These are phyloP conservation scores for Eidolon helvum DNA, from an alignment of 2,113 vertebrate species.

Conservation along the genomic window DNA sequence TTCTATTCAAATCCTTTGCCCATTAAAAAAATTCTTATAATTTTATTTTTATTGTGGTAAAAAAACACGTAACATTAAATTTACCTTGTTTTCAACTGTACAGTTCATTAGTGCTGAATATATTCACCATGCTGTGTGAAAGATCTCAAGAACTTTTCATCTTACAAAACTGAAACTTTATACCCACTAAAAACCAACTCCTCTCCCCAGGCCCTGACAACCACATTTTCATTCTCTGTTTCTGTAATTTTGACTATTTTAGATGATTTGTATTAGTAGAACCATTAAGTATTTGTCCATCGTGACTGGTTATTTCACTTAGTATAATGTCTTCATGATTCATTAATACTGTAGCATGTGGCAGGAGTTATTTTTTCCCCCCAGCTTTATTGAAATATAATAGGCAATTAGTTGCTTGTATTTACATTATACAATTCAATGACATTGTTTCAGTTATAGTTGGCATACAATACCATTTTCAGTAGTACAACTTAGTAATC, in stretches of 20 bases:
- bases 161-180: neutral
- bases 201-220: neutral
- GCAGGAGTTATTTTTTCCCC: neutral
- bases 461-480: too few species aligned
- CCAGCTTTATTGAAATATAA: too few species aligned
- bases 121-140: neutral
- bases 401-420: too few species aligned
- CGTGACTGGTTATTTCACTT: neutral
- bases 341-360: neutral
- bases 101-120: neutral
- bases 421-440: too few species aligned
- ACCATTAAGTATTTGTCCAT: neutral
- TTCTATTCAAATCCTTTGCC: neutral
- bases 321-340: neutral
- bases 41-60: neutral
- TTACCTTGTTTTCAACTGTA: neutral
- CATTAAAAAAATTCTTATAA: neutral
- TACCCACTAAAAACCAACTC: neutral
- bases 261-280: neutral
- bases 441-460: too few species aligned
- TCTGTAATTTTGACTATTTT: neutral
- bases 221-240: neutral
- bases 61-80: neutral
- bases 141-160: neutral
- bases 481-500: too few species aligned